Percentiles rank a stretch among this genome's conserved stretches.
These are phyloP conservation scores for Ephydatia muelleri DNA, from an alignment of 37 sponge, comb jelly and placozoan species.

Conservation along the genomic window DNA sequence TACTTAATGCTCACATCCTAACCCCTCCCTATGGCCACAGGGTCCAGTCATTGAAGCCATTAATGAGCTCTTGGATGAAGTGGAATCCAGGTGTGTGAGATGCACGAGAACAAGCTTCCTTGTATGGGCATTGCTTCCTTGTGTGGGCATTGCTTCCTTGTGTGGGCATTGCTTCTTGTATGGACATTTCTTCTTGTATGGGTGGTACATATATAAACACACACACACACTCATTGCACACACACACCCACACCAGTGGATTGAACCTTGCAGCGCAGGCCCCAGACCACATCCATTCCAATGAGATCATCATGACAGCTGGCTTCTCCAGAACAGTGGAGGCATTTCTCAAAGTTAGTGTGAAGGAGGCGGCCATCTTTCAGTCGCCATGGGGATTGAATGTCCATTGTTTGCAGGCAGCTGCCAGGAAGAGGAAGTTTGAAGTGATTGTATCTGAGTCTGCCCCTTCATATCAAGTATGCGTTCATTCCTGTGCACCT, in stretches of 20 bases:
- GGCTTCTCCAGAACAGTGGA: conserved; percentile 96
- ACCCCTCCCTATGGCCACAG: background rate
- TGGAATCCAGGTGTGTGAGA: conserved; percentile 67
- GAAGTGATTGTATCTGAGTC: conserved; percentile 94
- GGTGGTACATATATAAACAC: background rate
- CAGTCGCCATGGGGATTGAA: background rate
- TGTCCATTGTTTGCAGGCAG: conserved; percentile 23
- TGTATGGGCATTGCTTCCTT: no score
- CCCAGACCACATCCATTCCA: conserved; percentile 96
- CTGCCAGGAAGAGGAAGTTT: conserved; percentile 91
- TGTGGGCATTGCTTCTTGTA: no score
- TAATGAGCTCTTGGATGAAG: conserved; percentile 75
- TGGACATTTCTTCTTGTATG: no score
- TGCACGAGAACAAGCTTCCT: no score
- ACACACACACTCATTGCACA: background rate
- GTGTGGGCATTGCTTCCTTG: no score
- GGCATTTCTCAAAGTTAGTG: conserved; percentile 85
- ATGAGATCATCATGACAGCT: conserved; percentile 97
- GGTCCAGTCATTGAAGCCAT: conserved; percentile 75
- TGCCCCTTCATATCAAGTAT: conserved; percentile 88
- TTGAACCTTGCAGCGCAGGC: conserved; percentile 90
- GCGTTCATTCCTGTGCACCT: conserved; percentile 4
- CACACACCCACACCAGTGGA: conserved; percentile 49
- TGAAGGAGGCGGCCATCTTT: background rate
- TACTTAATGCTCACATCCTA: no score